These are phyloP conservation scores for Thymelicus acteon DNA, from an alignment of 2,888 invertebrate species.

Conservation along the genomic window DNA sequence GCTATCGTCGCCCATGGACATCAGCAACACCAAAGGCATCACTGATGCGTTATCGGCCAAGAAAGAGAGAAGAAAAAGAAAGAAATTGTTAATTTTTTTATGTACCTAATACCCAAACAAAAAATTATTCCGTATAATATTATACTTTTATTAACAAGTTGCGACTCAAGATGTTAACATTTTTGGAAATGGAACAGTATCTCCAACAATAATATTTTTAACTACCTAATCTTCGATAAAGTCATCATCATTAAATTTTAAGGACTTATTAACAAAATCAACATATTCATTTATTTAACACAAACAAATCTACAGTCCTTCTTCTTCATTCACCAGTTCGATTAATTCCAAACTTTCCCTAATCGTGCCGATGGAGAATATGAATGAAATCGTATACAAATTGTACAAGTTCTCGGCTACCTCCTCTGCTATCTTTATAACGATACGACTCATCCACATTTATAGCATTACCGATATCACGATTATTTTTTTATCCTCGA, in stretches of 20 bases:
- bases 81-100: too few species aligned
- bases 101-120: too few species aligned
- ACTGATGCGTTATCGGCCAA: too few species aligned
- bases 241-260: neutral
- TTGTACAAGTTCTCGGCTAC: conserved; percentile 67
- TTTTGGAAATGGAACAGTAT: too few species aligned
- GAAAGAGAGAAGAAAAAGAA: too few species aligned
- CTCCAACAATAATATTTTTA: too few species aligned
- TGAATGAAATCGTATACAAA: conserved; percentile 66
- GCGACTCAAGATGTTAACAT: too few species aligned
- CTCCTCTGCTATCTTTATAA: conserved; percentile 66
- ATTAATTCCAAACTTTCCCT: conserved; percentile 67
- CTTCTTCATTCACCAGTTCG: conserved; percentile 72
- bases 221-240: neutral
- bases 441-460: conserved; percentile 76
- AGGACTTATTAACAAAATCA: too few species aligned
- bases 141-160: too few species aligned
- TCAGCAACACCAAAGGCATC: too few species aligned
- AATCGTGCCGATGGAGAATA: conserved; percentile 69
- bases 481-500: conserved; percentile 3
- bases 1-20: too few species aligned
- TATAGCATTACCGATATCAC: conserved; percentile 32
- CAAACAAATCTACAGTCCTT: conserved; percentile 48
- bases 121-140: too few species aligned
- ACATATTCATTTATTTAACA: neutral